Evolutionary conservation across 2,888 invertebrate species (phyloP), one percentile per base, ranked within the genome.

Genomic region (Calameuta idolon): DNA sequence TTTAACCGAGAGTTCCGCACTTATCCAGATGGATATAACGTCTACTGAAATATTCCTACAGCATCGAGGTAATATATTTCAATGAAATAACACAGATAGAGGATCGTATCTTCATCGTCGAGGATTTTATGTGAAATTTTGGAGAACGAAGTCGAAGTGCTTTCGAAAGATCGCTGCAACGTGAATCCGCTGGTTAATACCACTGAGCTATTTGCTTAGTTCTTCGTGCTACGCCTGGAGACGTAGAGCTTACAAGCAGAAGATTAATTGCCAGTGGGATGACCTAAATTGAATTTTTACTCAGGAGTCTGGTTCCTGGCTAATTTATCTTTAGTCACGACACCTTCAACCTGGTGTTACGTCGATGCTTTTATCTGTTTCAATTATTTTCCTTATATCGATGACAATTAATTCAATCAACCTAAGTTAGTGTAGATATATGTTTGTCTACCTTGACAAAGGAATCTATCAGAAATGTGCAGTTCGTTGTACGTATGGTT

Each of bases 401-500:
- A 55, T 55, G 23, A 55, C 55, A 23, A 55, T 55, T 5, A 9
- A 55, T 55, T 55, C 5, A 9, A 9, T 23, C 5, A 2, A 55
- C 55, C 12, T 15, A 37, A 37, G 12, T 37, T 15, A 15, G 4
- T 4, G 4, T 12, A 15, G 37, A 37, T 37, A 4, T 4, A 15
- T 12, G 12, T 37, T 12, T 37, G 15, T 12, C 37, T 37, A 12
- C 1, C 4, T 5, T 40, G 40, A 40, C 15, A 40, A 55, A 23
- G 71, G 71, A 11, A 12, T n/a, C 71, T 30, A 0, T 34, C 34
- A 30, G 9, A 30, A 11, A 71, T 34, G 5, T 33, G 3, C 12
- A 30, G 71, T 71, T 1, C 30, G 23, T 34, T 71, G 11, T 11
- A 74, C 4, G 75, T 76, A 33, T 15, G 76, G 78, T 73, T 78